Base-by-base conservation (phyloP, 2,113 vertebrate species). In the Heterochromis multidens region DNA sequence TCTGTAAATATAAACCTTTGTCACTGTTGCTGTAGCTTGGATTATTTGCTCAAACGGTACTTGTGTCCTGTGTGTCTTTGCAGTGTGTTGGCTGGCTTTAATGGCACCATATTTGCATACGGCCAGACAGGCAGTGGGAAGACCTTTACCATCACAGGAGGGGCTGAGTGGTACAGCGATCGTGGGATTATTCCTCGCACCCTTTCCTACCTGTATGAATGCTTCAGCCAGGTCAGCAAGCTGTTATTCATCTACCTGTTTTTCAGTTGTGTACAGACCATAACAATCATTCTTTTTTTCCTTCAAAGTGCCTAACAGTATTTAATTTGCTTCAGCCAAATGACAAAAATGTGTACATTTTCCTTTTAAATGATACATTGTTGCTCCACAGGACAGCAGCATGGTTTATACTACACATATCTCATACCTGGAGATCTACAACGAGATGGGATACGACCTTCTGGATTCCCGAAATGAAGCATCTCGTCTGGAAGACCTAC, bases 371-470 rank as follows among this genome's bases (percentile, higher is more conserved):
- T 65, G 23, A 11, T 57, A 57, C 85, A 81, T 67, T 3, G 87
- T 72, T 57, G 14, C 59, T 87, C 74, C 88, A 80, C 93, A 99
- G 99, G 97, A 99, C 90, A 97, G 93, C 94, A 97, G 94, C 87
- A 97, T 97, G 95, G 91, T 97, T 9, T 98, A 97, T 57, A 98
- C 96, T 79, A 96, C 96, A 21, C 97, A 97, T 57, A 95, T 99
- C 91, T 99, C 99, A 81, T 99, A 99, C 92, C 96, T 99, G 94
- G 98, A 99, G 96, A 98, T 99, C 94, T 99, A 99, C 95, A 99
- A 99, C 62, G 98, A 99, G 90, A 95, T 96, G 91, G 98, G 98
- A 91, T 99, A 98, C 31, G 98, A 99, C 93, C 96, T 99, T 7
- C 91, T 99, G 89, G 96, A 99, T 90, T 97, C 98, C 87, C 96